Conservation (phyloP, 2,888 invertebrate species). For the Ennomos fuscantarius region DNA sequence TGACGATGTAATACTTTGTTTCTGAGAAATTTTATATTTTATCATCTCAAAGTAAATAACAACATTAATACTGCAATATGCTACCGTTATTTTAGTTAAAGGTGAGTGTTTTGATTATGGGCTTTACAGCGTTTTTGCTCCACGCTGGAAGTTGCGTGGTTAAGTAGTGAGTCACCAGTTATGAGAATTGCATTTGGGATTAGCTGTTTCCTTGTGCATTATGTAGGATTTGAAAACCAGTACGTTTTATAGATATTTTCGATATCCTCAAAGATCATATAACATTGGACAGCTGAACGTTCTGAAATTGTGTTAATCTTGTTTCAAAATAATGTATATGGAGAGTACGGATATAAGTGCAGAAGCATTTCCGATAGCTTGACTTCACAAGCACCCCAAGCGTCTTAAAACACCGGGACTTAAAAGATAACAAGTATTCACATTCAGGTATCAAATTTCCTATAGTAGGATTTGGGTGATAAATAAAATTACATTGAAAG, state of each 20-base stretch:
- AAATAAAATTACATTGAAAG: too few species aligned
- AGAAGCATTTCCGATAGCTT: too few species aligned
- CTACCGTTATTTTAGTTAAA: too few species aligned
- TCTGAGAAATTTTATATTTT: background rate
- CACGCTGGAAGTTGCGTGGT: conserved; percentile 7
- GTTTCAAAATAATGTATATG: too few species aligned
- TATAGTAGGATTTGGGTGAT: too few species aligned
- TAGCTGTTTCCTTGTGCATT: conserved; percentile 7
- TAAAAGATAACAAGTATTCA: too few species aligned
- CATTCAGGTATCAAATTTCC: too few species aligned
- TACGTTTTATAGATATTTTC: conserved; percentile 12
- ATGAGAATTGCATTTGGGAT: conserved; percentile 23
- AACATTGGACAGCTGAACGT: background rate
- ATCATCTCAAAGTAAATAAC: background rate
- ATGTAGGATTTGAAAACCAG: conserved; percentile 16
- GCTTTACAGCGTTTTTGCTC: conserved; percentile 11
- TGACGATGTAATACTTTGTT: background rate
- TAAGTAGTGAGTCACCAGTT: conserved; percentile 20
- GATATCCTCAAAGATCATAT: conserved; percentile 12
- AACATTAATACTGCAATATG: too few species aligned
- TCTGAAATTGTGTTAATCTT: background rate
- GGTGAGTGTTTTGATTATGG: background rate
- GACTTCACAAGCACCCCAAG: too few species aligned
- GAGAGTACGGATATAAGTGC: too few species aligned
- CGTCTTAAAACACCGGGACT: too few species aligned